Evolutionary conservation across 1,140 invertebrate genomes (phyloP).

Genomic region (Sesamia nonagrioides): DNA sequence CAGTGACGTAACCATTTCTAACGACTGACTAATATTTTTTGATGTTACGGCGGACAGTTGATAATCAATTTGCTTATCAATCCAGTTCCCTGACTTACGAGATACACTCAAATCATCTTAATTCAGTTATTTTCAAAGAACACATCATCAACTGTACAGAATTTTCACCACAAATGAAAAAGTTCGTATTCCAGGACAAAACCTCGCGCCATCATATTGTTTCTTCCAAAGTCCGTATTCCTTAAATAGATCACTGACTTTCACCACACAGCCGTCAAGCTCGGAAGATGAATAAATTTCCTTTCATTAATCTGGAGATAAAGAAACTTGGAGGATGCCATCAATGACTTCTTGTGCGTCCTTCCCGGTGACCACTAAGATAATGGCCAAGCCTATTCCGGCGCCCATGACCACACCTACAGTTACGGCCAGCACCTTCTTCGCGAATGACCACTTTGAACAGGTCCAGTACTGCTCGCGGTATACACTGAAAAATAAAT

Average conservation of each 20-base stretch:
- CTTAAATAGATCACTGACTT: background rate
- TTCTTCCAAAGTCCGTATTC: background rate
- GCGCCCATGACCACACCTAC: slow-evolving; percentile 68
- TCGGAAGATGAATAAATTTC: no score
- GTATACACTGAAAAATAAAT: slow-evolving; percentile 64
- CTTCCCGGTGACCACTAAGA: background rate
- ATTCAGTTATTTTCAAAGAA: background rate
- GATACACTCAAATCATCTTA: no score
- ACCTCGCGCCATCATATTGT: background rate
- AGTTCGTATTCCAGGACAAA: background rate
- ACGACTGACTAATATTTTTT: no score
- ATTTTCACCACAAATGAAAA: background rate
- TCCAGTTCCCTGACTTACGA: no score
- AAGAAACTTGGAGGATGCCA: slow-evolving; percentile 51
- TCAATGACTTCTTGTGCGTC: background rate
- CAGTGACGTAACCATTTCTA: no score
- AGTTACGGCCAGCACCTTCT: slow-evolving; percentile 68
- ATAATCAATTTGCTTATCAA: no score
- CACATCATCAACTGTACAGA: background rate
- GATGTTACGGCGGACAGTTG: no score
- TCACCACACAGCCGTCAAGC: background rate
- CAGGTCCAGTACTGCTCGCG: slow-evolving; percentile 82
- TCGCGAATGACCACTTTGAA: slow-evolving; percentile 71
- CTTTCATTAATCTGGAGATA: slow-evolving; percentile 57
- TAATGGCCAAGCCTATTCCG: background rate